These are phyloP conservation scores for Tenrec ecaudatus DNA, from an alignment of 2,113 vertebrate genomes.

Conservation along the genomic window DNA sequence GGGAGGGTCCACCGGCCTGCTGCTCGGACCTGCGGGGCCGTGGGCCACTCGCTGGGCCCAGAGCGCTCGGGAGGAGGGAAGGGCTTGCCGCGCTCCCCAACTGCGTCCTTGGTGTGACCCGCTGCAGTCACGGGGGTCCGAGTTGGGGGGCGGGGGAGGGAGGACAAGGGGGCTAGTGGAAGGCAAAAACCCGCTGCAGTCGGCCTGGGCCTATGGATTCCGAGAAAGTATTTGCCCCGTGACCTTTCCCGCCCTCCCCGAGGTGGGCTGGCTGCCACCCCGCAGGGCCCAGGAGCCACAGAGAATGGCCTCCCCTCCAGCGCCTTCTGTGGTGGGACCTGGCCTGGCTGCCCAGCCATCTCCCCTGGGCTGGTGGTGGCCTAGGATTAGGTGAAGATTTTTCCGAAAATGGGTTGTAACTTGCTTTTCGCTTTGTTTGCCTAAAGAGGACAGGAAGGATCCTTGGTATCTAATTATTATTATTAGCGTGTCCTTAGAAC, in stretches of 20 bases:
- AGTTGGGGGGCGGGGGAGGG: too few species aligned
- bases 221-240: constrained; percentile 48
- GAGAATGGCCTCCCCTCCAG: not conserved
- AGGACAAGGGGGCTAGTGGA: not conserved
- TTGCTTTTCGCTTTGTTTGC: not conserved
- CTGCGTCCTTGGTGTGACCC: not conserved
- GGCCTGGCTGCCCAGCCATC: not conserved
- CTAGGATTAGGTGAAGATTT: not conserved
- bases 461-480: not conserved
- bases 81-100: not conserved
- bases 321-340: not conserved
- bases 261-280: not conserved
- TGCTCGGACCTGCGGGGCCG: not conserved
- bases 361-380: not conserved
- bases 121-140: not conserved
- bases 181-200: not conserved
- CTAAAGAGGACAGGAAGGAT: not conserved
- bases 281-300: accelerated
- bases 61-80: not conserved
- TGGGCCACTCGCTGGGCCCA: not conserved
- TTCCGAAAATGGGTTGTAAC: not conserved
- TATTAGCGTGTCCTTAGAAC: not conserved
- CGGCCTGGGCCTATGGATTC: not conserved
- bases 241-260: constrained; percentile 22
- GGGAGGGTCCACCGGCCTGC: not conserved